phyloP scores from a whole-genome alignment of 2,797 vertebrate species.

The Takifugu rubripes region DNA sequence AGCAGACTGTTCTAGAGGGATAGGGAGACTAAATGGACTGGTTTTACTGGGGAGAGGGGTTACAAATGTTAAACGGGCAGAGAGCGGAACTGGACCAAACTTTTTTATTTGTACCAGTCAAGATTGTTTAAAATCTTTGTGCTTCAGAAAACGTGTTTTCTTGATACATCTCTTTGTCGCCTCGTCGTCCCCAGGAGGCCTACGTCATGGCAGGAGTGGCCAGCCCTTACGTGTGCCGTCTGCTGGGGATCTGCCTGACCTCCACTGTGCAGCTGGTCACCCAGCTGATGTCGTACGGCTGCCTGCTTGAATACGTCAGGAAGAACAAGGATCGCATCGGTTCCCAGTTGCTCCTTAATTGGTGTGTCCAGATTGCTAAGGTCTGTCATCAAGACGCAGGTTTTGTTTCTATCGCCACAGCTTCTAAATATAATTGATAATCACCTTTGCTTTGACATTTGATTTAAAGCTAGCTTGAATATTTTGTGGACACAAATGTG shows the following conservation, averaged over 20 bases:
- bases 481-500: conserved; percentile 24
- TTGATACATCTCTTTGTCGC: too few species aligned
- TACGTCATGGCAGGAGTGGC: conserved; percentile 97
- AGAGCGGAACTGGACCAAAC: too few species aligned
- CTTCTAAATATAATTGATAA: not conserved
- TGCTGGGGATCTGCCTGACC: conserved; percentile 95
- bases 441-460: conserved; percentile 25
- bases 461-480: conserved; percentile 30
- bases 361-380: conserved; percentile 99
- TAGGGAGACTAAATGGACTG: too few species aligned
- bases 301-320: conserved; percentile 95
- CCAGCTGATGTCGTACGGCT: conserved; percentile 98
- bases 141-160: too few species aligned
- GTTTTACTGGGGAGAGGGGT: too few species aligned
- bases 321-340: conserved; percentile 92
- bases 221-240: conserved; percentile 90
- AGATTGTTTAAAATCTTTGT: too few species aligned
- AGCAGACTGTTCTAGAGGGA: too few species aligned
- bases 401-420: not conserved
- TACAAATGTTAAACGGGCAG: too few species aligned
- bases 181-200: conserved; percentile 79
- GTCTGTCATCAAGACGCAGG: conserved; percentile 55
- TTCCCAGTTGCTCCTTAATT: conserved; percentile 94
- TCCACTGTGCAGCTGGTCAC: conserved; percentile 97
- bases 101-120: too few species aligned